Percentiles rank a stretch among this genome's conserved stretches.
These are phyloP conservation scores for Caenorhabditis panamensis DNA, from an alignment of 2,888 invertebrate species.

Conservation along the genomic window DNA sequence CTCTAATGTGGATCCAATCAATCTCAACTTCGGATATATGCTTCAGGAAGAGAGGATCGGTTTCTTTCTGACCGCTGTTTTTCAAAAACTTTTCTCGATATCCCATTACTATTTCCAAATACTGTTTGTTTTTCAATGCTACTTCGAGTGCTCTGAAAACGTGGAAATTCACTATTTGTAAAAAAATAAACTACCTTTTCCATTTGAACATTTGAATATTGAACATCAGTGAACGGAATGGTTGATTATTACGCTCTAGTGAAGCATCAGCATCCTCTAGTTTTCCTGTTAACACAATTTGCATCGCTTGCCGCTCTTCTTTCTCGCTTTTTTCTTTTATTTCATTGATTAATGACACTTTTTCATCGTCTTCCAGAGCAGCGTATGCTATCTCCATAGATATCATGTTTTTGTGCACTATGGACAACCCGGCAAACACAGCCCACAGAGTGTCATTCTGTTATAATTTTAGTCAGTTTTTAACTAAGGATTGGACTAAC, in stretches of 20 bases:
- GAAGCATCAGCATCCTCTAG: slow-evolving; percentile 86
- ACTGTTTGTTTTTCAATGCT: slow-evolving; percentile 87
- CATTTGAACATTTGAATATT: slow-evolving; percentile 87
- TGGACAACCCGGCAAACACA: slow-evolving; percentile 92
- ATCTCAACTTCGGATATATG: slow-evolving; percentile 81
- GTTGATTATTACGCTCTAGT: slow-evolving; percentile 84
- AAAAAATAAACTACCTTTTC: too few species aligned
- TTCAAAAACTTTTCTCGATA: slow-evolving; percentile 86
- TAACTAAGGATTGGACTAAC: slow-evolving; percentile 81
- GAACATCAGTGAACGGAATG: slow-evolving; percentile 87
- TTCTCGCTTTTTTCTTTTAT: slow-evolving; percentile 74
- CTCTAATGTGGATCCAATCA: slow-evolving; percentile 83
- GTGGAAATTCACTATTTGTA: neutral
- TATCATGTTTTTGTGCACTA: slow-evolving; percentile 89
- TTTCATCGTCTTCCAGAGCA: slow-evolving; percentile 87
- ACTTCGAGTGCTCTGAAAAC: slow-evolving; percentile 86
- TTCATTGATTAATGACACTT: slow-evolving; percentile 81
- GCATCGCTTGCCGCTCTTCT: slow-evolving; percentile 83
- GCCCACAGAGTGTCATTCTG: slow-evolving; percentile 88
- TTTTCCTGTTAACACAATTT: slow-evolving; percentile 76
- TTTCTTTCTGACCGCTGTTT: slow-evolving; percentile 83
- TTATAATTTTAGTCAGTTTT: neutral
- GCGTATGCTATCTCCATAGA: slow-evolving; percentile 97
- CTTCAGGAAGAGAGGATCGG: slow-evolving; percentile 78
- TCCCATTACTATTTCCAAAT: slow-evolving; percentile 87